phyloP scores from a whole-genome alignment of 92 coral and sea anemone genomes.

The Porites evermanni region DNA sequence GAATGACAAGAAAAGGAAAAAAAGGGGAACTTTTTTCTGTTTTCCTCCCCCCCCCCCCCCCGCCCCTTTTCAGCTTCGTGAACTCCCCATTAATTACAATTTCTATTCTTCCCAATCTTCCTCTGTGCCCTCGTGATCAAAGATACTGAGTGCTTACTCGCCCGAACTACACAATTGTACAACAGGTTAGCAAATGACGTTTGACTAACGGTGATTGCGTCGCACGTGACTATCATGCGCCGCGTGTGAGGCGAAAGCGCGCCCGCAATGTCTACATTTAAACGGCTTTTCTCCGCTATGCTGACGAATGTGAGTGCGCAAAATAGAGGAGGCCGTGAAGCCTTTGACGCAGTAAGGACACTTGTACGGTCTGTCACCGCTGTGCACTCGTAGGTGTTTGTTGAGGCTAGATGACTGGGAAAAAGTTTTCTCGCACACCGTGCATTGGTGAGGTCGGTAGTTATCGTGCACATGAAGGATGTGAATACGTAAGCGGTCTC shows the following conservation, averaged over 20 bases:
- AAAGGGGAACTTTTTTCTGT: too few relatives aligned
- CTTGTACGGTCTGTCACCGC: slow-evolving; percentile 83
- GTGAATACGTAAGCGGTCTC: slow-evolving; percentile 84
- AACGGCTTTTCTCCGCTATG: slow-evolving; percentile 92
- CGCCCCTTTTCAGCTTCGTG: too few relatives aligned
- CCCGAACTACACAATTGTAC: too few relatives aligned
- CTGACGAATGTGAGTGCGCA: slow-evolving; percentile 89
- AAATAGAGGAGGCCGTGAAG: slow-evolving; percentile 85
- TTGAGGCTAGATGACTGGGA: slow-evolving; percentile 89
- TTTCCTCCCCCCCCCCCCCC: too few relatives aligned
- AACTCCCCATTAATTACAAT: too few relatives aligned
- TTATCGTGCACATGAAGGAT: slow-evolving; percentile 87
- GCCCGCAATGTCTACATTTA: slow-evolving; percentile 86
- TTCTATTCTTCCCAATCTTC: too few relatives aligned
- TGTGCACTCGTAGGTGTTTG: slow-evolving; percentile 84
- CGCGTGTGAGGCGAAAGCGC: slow-evolving; percentile 90
- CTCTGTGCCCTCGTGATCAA: too few relatives aligned
- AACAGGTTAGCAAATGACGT: too few relatives aligned
- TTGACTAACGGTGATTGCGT: slow-evolving; percentile 54
- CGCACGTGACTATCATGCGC: slow-evolving; percentile 94
- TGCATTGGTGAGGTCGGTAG: slow-evolving; percentile 81
- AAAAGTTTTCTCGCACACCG: slow-evolving; percentile 73
- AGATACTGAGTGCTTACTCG: too few relatives aligned
- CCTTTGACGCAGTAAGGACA: slow-evolving; percentile 80
- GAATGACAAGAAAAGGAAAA: too few relatives aligned